Conservation (phyloP, 2,113 vertebrate species). For the Accipiter virgatus region DNA sequence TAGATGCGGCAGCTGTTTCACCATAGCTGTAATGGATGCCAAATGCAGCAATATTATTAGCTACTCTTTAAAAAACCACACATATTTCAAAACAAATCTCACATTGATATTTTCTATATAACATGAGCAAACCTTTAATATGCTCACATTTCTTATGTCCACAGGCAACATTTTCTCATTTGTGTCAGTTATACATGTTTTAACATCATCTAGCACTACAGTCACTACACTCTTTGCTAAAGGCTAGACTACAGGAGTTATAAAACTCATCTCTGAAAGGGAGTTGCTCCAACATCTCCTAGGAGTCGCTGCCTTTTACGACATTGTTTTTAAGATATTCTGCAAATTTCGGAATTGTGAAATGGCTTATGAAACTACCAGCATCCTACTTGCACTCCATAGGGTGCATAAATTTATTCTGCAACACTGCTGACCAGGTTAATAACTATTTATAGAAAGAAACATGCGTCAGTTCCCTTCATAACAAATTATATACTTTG, state of each 20-base stretch:
- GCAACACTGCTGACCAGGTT: neutral
- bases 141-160: neutral
- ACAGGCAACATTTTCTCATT: neutral
- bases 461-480: neutral
- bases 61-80: neutral
- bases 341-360: neutral
- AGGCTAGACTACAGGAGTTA: neutral
- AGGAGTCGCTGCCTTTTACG: neutral
- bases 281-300: neutral
- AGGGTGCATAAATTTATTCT: neutral
- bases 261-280: neutral
- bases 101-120: neutral
- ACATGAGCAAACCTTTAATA: neutral
- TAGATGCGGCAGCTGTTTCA: slow-evolving; percentile 68
- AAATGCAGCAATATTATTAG: slow-evolving; percentile 40
- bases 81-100: slow-evolving; percentile 46
- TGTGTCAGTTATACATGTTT: neutral
- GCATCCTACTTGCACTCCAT: neutral
- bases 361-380: slow-evolving; percentile 20
- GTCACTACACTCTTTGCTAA: neutral
- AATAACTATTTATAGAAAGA: neutral
- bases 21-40: slow-evolving; percentile 38
- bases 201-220: neutral
- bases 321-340: slow-evolving; percentile 30
- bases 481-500: neutral